Percentiles rank a stretch among this genome's conserved stretches.
These are phyloP conservation scores for Anser brachyrhynchus DNA, from an alignment of 2,113 vertebrate genomes.

Conservation along the genomic window DNA sequence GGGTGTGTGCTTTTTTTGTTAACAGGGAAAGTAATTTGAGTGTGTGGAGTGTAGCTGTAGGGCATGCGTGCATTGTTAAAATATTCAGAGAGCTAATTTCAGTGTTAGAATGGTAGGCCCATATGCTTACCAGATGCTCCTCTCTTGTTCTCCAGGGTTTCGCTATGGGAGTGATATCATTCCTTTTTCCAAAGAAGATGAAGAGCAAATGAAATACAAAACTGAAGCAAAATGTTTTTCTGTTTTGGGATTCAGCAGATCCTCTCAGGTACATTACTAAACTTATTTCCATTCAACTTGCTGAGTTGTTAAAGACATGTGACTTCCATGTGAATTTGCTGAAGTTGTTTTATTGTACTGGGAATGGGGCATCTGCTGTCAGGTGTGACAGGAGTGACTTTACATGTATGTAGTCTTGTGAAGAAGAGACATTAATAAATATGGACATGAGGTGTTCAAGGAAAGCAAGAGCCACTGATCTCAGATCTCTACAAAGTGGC, in stretches of 20 bases:
- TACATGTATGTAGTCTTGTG: neutral
- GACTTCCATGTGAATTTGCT: neutral
- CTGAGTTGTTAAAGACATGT: neutral
- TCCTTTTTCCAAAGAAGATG: constrained; percentile 96
- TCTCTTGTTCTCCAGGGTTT: constrained; percentile 82
- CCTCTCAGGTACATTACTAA: constrained; percentile 78
- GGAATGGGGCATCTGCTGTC: neutral
- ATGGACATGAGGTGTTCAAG: neutral
- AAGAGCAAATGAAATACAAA: constrained; percentile 98
- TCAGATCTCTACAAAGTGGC: neutral
- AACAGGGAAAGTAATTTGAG: constrained; percentile 54
- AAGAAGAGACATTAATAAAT: neutral
- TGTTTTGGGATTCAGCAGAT: constrained; percentile 90
- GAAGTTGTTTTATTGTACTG: neutral
- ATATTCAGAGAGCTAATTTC: constrained; percentile 52
- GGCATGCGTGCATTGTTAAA: constrained; percentile 50
- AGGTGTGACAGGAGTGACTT: neutral
- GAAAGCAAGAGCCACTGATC: neutral
- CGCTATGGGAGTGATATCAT: constrained; percentile 95
- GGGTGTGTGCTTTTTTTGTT: constrained; percentile 4
- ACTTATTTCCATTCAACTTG: neutral
- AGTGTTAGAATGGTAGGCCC: constrained; percentile 31
- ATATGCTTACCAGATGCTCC: constrained; percentile 64
- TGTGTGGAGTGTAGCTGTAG: constrained; percentile 24
- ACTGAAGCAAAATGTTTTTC: constrained; percentile 91